Evolutionary conservation across 2,888 invertebrate genomes (phyloP).

Genomic region (Ennomos erosarius): DNA sequence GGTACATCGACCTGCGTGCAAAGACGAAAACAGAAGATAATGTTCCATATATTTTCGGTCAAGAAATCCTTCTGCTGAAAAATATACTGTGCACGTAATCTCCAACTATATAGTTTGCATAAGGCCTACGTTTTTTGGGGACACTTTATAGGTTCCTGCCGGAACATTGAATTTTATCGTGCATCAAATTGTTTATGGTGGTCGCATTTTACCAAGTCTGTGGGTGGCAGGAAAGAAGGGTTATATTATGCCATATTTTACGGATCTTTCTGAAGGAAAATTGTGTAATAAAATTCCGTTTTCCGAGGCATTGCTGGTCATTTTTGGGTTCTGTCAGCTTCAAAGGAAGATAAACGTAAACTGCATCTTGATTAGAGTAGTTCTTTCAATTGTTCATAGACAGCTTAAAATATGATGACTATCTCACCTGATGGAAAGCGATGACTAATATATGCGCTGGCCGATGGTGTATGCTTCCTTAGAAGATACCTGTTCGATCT

Average conservation of each 20-base stretch:
- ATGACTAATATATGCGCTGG: too few species aligned
- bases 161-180: constrained; percentile 44
- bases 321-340: too few species aligned
- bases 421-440: too few species aligned
- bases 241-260: constrained; percentile 19
- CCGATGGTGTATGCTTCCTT: too few species aligned
- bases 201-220: constrained; percentile 35
- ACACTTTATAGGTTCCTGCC: constrained; percentile 42
- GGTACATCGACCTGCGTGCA: too few species aligned
- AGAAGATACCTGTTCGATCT: too few species aligned
- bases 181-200: constrained; percentile 44
- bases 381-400: too few species aligned
- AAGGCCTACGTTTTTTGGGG: constrained; percentile 40
- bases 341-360: too few species aligned
- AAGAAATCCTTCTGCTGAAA: constrained; percentile 3
- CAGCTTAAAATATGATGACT: too few species aligned
- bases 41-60: neutral
- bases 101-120: constrained; percentile 38
- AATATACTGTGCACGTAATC: constrained; percentile 22
- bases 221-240: constrained; percentile 12
- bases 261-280: constrained; percentile 7
- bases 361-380: too few species aligned
- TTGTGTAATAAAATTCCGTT: neutral
- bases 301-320: too few species aligned
- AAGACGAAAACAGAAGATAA: too few species aligned